Conservation (phyloP, 2,888 invertebrate species). For the Ypsolopha sequella region DNA sequence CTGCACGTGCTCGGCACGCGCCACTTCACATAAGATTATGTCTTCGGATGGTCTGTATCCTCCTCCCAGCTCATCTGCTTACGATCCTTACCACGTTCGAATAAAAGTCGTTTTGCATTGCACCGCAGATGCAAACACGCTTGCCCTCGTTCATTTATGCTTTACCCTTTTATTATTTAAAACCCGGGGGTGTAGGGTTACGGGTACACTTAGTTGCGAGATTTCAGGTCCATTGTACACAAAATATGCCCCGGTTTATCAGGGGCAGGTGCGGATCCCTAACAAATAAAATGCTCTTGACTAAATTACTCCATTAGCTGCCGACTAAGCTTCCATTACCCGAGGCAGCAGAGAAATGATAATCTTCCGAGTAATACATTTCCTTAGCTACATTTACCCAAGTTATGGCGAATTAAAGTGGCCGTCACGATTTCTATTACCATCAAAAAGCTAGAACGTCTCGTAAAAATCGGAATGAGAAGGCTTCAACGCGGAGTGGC, state of each 20-base stretch:
- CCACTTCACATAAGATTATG: constrained; percentile 26
- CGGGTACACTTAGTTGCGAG: constrained; percentile 20
- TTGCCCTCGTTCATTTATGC: constrained; percentile 3
- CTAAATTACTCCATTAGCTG: constrained; percentile 1
- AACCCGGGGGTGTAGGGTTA: constrained; percentile 23
- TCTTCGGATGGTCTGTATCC: constrained; percentile 4
- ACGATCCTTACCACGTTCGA: background rate
- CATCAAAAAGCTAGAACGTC: no score
- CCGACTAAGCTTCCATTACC: background rate
- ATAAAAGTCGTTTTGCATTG: background rate
- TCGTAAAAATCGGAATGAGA: background rate
- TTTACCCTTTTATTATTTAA: constrained; percentile 26
- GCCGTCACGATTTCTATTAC: no score
- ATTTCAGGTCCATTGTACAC: constrained; percentile 13
- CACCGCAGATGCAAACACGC: background rate
- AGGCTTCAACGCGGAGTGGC: constrained; percentile 1
- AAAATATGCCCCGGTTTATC: constrained; percentile 5
- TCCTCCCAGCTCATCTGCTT: background rate
- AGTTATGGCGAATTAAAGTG: no score
- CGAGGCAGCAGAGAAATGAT: no score
- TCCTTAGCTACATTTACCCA: no score
- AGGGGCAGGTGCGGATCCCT: constrained; percentile 6
- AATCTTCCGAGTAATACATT: no score
- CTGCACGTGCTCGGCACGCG: constrained; percentile 35
- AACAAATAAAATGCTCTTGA: background rate